Evolutionary conservation across 2,797 vertebrate species (phyloP).

Genomic region (Perodicticus potto): DNA sequence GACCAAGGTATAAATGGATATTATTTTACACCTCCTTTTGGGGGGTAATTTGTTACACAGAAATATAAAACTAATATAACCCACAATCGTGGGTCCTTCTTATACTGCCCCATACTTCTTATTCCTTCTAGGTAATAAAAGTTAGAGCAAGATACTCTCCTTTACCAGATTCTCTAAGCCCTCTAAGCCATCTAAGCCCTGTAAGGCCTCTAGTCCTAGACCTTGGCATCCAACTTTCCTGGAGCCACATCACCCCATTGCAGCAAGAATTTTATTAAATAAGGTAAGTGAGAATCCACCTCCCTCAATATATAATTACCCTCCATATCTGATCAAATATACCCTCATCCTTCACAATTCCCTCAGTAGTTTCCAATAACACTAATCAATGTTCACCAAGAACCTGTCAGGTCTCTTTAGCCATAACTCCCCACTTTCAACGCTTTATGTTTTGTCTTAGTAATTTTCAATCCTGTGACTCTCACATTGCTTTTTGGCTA

Average conservation of each 20-base stretch:
- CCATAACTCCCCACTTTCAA: neutral
- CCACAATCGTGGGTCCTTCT: neutral
- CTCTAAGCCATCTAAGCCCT: neutral
- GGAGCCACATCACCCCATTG: neutral
- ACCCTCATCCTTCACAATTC: neutral
- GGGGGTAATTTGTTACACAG: neutral
- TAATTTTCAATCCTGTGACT: neutral
- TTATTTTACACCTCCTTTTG: neutral
- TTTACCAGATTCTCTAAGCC: neutral
- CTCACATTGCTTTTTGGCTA: neutral
- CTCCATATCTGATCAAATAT: neutral
- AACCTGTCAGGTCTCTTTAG: neutral
- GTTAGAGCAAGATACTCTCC: neutral
- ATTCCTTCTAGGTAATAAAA: neutral
- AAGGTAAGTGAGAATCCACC: neutral
- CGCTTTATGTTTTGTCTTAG: neutral
- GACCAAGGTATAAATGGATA: neutral
- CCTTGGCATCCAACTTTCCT: neutral
- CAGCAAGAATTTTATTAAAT: neutral
- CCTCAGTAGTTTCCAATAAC: neutral
- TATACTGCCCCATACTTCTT: neutral
- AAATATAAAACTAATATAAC: neutral
- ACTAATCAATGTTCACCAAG: neutral
- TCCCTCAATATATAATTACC: neutral
- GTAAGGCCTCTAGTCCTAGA: neutral